A percentile compares a stretch with the other conserved stretches of the same genome.
Conservation (phyloP, 2,888 invertebrate genomes). For the Acheta domesticus region DNA sequence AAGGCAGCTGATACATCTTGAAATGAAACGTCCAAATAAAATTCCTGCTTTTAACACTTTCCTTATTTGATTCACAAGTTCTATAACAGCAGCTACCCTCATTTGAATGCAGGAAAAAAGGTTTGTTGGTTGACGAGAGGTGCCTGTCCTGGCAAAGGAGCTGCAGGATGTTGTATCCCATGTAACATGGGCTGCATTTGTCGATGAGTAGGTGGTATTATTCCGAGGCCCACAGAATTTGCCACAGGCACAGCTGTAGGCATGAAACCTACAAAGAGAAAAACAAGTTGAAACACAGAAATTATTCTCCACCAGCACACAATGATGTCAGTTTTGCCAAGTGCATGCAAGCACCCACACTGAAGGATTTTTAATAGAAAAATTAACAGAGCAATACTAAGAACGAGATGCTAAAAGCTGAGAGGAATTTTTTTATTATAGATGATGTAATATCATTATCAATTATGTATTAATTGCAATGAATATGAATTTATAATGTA, state of each 20-base stretch:
- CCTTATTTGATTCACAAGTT: not conserved
- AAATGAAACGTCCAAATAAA: not conserved
- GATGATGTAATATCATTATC: no score
- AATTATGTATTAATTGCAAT: no score
- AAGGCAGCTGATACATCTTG: not conserved
- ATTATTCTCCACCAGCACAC: not conserved
- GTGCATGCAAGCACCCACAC: no score
- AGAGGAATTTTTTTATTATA: no score
- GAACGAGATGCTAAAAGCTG: no score
- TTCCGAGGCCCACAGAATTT: not conserved
- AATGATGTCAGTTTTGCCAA: not conserved
- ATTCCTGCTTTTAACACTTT: not conserved
- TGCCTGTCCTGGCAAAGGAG: not conserved
- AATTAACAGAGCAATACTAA: no score
- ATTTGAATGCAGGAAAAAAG: constrained; percentile 33
- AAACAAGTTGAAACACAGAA: not conserved
- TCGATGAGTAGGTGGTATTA: not conserved
- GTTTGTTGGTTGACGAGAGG: constrained; percentile 22
- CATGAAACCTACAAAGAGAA: not conserved
- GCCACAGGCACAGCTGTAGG: not conserved
- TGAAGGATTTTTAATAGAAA: no score
- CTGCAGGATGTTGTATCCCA: not conserved
- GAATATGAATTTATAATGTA: no score
- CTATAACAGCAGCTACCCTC: constrained; percentile 21
- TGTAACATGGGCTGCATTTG: not conserved